Evolutionary conservation across 2,797 vertebrate genomes (phyloP), one percentile per base, ranked within the genome.

Genomic region (Enteromius viviparus): DNA sequence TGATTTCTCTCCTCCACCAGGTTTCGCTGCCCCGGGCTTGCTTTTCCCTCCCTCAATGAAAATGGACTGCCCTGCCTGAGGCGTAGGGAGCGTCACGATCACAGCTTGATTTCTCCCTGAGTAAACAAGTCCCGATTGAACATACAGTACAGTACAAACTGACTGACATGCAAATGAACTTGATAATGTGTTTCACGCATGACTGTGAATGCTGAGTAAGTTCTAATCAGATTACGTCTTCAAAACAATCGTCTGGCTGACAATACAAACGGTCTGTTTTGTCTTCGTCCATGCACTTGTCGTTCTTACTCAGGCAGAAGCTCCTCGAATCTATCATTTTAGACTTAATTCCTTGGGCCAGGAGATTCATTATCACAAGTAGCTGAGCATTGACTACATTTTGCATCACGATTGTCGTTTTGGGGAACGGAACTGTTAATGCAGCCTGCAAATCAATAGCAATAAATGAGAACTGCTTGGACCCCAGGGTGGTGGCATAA

Each of bases 191-290:
- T 80, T 76, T 80, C 53, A 80, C 14, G 53, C 76, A 42, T 71
- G 42, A 55, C 45, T 86, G 34, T 66, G 65, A 81, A 70, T 62
- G 66, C 62, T 45, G 19, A 66, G 45, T 65, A 53, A 76, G 62
- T 32, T 34, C 51, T 76, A 69, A 80, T 83, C 45, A 76, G 71
- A 80, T 83, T 68, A 26, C 58, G 29, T 77, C 60, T 85, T 69
- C 65, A 74, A 79, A 76, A 74, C 32, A 1, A 29, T 79, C 9
- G 0, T 62, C 6, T n/a, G 12, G 47, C 3, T 53, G 42, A 40
- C 10, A 47, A 74, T 66, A 64, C 42, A 75, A 74, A 80, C 80
- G 12, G 34, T 49, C 49, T 17, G 17, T 69, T 34, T 15, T 14
- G 6, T 12, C 6, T 62, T 21, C 9, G 15, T 49, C 72, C 4